Evolutionary conservation across 2,797 vertebrate species (phyloP).

Genomic region (Cryptoprocta ferox): DNA sequence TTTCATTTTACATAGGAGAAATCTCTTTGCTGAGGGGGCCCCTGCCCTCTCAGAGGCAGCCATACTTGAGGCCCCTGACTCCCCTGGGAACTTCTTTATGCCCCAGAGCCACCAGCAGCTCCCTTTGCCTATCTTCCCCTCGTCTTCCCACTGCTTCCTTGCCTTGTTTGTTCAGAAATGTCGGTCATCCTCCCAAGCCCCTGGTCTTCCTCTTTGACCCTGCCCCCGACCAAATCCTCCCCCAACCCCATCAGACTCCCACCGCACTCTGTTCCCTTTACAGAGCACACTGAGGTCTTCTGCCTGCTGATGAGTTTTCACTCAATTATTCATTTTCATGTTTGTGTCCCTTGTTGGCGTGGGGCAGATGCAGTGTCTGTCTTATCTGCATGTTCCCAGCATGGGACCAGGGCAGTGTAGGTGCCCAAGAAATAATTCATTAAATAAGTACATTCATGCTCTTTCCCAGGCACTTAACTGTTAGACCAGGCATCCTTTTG

Average conservation of each 20-base stretch:
- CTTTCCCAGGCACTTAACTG: neutral
- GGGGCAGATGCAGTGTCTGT: neutral
- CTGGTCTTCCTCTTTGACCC: neutral
- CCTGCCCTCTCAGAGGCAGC: neutral
- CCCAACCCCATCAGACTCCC: neutral
- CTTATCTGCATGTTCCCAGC: conserved; percentile 36
- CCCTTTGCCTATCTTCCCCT: neutral
- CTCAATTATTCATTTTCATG: neutral
- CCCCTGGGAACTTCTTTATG: neutral
- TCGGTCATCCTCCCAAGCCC: neutral
- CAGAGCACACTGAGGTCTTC: neutral
- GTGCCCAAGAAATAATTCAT: neutral
- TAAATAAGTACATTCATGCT: neutral
- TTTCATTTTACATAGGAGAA: neutral
- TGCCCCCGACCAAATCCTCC: neutral
- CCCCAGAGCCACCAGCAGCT: neutral
- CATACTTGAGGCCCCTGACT: neutral
- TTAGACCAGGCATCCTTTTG: neutral
- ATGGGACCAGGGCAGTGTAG: neutral
- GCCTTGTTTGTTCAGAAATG: neutral
- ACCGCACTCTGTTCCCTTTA: neutral
- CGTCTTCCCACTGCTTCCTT: neutral
- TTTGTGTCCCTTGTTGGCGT: neutral
- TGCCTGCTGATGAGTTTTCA: neutral
- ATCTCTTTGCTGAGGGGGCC: neutral